A percentile compares a stretch with the other conserved stretches of the same genome.
Evolutionary conservation across 1,140 invertebrate species (phyloP).

Genomic region (Saccostrea glomerata): DNA sequence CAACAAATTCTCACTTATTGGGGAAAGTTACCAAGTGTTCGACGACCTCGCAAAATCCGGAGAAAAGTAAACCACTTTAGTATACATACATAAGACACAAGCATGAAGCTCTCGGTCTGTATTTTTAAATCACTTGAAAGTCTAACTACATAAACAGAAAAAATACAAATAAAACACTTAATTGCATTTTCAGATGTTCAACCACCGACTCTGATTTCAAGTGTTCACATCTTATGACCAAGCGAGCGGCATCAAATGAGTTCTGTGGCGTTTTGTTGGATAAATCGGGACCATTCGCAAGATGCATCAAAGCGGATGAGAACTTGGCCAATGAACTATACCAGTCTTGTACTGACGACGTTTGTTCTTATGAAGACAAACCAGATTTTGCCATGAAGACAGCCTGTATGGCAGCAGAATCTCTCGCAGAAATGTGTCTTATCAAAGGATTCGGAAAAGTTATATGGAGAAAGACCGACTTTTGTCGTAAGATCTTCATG

Average conservation of each 20-base stretch:
- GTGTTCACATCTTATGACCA: neutral
- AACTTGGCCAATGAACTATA: constrained; percentile 48
- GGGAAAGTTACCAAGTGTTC: constrained; percentile 58
- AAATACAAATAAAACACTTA: neutral
- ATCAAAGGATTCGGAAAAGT: constrained; percentile 48
- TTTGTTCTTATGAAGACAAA: constrained; percentile 52
- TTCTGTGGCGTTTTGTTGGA: constrained; percentile 58
- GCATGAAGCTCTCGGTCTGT: neutral
- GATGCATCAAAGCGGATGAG: constrained; percentile 47
- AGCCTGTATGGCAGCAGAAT: constrained; percentile 52
- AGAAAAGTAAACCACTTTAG: constrained; percentile 1
- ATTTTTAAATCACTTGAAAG: neutral
- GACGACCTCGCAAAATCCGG: constrained; percentile 35
- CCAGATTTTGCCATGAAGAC: neutral
- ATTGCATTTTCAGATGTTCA: neutral
- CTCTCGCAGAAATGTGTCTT: constrained; percentile 57
- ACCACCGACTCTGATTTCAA: neutral
- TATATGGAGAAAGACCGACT: constrained; percentile 53
- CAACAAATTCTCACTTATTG: constrained; percentile 54
- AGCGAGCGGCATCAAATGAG: neutral
- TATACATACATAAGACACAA: neutral
- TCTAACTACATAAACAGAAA: too few species aligned
- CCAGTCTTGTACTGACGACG: constrained; percentile 56
- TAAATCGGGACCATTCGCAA: constrained; percentile 53
- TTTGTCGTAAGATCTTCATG: constrained; percentile 57